Evolutionary conservation across 2,113 vertebrate genomes (phyloP), one percentile per base, ranked within the genome.

Genomic region (Rallus limicola): DNA sequence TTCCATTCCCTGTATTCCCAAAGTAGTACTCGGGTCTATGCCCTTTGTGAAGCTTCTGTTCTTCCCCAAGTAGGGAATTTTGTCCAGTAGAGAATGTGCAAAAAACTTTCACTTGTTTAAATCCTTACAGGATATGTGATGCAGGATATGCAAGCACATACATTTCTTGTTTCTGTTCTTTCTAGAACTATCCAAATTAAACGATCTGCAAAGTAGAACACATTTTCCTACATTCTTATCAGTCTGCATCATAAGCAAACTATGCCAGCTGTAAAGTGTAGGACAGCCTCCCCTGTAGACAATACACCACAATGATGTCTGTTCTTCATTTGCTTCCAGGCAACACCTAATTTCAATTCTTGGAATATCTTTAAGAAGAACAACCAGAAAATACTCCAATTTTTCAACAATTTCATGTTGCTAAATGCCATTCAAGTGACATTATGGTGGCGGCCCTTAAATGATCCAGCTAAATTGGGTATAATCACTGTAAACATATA

Each of bases 381-480:
- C 10, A 71, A 63, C 2, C 4, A 69, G 4, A 19, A 74, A 50
- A 50, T 29, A 26, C 14, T 59, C 20, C 8, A 88, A n/a, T 10
- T 78, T 94, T 86, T 91, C 24, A 91, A 53, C 16, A 60, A 33
- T 58, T 52, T 88, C 40, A 4, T 81, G 7, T 58, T 94, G 8
- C 23, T 88, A 82, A 53, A 19, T 10, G 38, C 31, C 62, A 59
- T 84, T 93, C 65, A 44, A 83, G 50, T 77, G 64, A 34, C 38
- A 88, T 52, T 96, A 11, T 19, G 20, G 34, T 62, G 46, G 20
- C 7, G 83, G 52, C 29, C 55, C 44, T 84, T 80, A 96, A 93
- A 82, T 72, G 52, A 65, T 36, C 42, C 50, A 93, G 92, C 91
- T 95, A 92, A 95, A 86, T 96, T 84, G 79, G 16, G 79, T 59